These are phyloP conservation scores for Dryocosmus kuriphilus DNA, from an alignment of 2,888 invertebrate species.

Conservation along the genomic window DNA sequence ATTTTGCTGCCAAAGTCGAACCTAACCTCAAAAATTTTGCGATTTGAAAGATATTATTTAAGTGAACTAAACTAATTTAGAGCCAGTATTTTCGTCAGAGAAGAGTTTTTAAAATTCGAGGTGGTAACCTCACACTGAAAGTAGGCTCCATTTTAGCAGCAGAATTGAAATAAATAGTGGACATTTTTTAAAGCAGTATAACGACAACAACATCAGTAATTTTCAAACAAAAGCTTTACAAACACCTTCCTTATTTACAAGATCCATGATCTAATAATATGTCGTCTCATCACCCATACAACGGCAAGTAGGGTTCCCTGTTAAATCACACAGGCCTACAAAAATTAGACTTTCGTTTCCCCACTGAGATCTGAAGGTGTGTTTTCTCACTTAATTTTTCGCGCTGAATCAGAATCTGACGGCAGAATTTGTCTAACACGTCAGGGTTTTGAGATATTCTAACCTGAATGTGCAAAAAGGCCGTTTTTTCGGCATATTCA, in stretches of 20 bases:
- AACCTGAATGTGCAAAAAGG: no score
- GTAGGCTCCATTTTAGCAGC: slow-evolving; percentile 20
- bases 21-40: not conserved
- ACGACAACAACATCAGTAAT: slow-evolving; percentile 51
- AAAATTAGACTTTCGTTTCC: no score
- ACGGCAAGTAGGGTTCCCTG: slow-evolving; percentile 46
- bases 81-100: not conserved
- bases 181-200: slow-evolving; percentile 23
- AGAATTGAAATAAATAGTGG: slow-evolving; percentile 1
- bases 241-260: slow-evolving; percentile 65
- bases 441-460: no score
- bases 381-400: no score
- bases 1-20: not conserved
- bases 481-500: no score
- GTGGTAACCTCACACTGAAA: not conserved
- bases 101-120: not conserved
- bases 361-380: no score
- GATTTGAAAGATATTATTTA: not conserved
- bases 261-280: slow-evolving; percentile 58
- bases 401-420: no score
- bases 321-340: no score
- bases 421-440: no score
- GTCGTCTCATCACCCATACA: slow-evolving; percentile 41
- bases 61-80: not conserved
- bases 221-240: slow-evolving; percentile 64